Evolutionary conservation across 2,113 vertebrate genomes (phyloP).

Genomic region (Oreochromis tanganicae): DNA sequence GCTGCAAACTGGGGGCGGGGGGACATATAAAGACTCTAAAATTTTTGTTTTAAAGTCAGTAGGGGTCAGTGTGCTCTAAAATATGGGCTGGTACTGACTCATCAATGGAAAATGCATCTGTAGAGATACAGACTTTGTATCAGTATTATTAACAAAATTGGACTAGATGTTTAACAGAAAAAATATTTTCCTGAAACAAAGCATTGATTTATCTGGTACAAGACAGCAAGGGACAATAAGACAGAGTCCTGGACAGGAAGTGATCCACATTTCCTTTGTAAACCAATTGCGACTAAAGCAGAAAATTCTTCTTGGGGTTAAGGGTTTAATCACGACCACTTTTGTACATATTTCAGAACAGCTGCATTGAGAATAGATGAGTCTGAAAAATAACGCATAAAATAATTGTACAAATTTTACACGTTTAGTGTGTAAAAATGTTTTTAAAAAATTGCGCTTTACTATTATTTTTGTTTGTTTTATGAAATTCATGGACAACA

Average conservation of each 20-base stretch:
- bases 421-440: neutral
- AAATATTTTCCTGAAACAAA: neutral
- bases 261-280: neutral
- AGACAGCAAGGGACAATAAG: neutral
- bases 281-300: neutral
- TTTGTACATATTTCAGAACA: neutral
- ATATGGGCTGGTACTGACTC: neutral
- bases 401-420: neutral
- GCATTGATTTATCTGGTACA: neutral
- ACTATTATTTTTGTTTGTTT: neutral
- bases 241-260: neutral
- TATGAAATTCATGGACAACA: neutral
- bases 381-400: neutral
- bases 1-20: rapidly evolving
- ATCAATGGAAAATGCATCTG: neutral
- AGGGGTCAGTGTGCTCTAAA: neutral
- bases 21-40: neutral
- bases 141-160: neutral
- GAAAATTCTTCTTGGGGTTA: neutral
- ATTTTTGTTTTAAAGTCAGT: neutral
- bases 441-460: neutral
- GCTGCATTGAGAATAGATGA: neutral
- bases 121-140: neutral
- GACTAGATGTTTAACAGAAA: neutral
- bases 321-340: neutral